These are phyloP conservation scores for Daktulosphaira vitifoliae DNA, from an alignment of 1,140 invertebrate genomes.

Conservation along the genomic window DNA sequence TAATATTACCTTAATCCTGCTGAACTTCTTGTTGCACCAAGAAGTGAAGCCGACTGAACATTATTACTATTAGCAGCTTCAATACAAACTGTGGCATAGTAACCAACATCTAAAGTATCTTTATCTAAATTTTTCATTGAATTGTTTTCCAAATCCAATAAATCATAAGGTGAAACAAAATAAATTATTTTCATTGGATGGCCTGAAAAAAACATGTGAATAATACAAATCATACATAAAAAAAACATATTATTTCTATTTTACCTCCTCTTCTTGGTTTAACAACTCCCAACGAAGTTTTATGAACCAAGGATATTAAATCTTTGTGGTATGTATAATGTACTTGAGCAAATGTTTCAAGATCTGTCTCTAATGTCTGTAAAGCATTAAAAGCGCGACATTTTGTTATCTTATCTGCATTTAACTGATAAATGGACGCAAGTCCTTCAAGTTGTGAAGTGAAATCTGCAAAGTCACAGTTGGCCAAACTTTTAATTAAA, in stretches of 20 bases:
- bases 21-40: constrained; percentile 61
- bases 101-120: constrained; percentile 66
- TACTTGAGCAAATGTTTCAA: constrained; percentile 72
- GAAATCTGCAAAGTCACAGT: constrained; percentile 85
- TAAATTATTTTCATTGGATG: constrained; percentile 90
- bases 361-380: constrained; percentile 82
- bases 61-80: constrained; percentile 83
- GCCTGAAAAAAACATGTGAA: constrained; percentile 52
- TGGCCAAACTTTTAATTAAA: constrained; percentile 65
- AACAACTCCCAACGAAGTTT: constrained; percentile 75
- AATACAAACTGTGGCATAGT: constrained; percentile 80
- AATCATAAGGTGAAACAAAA: constrained; percentile 89
- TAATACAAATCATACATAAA: too few relatives aligned
- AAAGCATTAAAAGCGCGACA: constrained; percentile 86
- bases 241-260: too few relatives aligned
- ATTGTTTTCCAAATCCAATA: constrained; percentile 66
- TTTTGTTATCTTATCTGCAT: constrained; percentile 90
- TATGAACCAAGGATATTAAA: constrained; percentile 76
- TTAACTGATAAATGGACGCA: constrained; percentile 83
- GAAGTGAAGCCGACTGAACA: constrained; percentile 70
- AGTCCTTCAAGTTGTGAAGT: constrained; percentile 84
- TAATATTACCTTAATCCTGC: constrained; percentile 62
- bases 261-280: constrained; percentile 64
- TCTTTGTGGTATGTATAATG: constrained; percentile 68
- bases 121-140: constrained; percentile 63